phyloP scores from a whole-genome alignment of 2,797 vertebrate genomes.

The Hippopotamyrus pictus region DNA sequence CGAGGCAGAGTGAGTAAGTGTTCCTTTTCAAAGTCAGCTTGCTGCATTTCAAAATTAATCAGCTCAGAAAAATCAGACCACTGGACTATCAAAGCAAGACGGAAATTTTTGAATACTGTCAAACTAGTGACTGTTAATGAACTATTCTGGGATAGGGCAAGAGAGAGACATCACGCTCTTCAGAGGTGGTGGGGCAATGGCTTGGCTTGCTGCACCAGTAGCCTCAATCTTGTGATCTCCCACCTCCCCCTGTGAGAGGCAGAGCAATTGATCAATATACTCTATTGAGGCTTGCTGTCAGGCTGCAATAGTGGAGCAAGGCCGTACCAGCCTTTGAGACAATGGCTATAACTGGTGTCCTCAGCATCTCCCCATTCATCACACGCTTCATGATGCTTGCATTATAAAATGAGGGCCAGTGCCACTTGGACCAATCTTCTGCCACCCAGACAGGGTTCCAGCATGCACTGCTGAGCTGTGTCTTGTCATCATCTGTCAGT shows the following conservation, averaged over 20 bases:
- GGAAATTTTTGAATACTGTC: not conserved
- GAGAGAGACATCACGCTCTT: not conserved
- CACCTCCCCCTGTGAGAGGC: not conserved
- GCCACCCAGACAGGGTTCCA: not conserved
- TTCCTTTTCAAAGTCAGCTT: not conserved
- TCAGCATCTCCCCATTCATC: not conserved
- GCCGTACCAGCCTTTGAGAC: conserved; percentile 6
- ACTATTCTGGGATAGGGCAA: not conserved
- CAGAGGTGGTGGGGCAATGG: not conserved
- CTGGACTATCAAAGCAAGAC: not conserved
- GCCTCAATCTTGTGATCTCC: not conserved
- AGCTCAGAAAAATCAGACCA: not conserved
- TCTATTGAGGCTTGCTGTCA: conserved; percentile 4
- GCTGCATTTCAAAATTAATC: not conserved
- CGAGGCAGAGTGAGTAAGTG: not conserved
- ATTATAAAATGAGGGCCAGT: not conserved
- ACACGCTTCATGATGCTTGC: not conserved
- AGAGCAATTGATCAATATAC: not conserved
- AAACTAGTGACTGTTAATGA: not conserved
- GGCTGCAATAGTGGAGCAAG: not conserved
- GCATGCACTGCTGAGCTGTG: not conserved
- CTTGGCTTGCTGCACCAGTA: not conserved
- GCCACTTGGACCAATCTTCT: not conserved
- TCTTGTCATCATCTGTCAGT: not conserved
- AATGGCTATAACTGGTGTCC: not conserved